Percentiles rank a stretch among this genome's conserved stretches.
These are phyloP conservation scores for Eubasilissa splendida DNA, from an alignment of 2,888 invertebrate genomes.

Conservation along the genomic window DNA sequence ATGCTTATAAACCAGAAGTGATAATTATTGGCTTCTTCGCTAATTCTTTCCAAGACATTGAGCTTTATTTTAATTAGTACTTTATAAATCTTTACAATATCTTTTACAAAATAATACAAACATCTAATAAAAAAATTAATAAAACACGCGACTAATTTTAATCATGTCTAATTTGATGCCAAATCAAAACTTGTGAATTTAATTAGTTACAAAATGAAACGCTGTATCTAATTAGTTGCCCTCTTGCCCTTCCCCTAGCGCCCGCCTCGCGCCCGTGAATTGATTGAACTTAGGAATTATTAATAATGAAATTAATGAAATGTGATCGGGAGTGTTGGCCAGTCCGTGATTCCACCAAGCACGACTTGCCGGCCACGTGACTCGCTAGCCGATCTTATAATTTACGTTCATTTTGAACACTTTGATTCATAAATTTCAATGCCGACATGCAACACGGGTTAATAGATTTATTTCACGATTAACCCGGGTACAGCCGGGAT, in stretches of 20 bases:
- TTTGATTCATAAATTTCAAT: constrained; percentile 54
- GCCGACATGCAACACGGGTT: constrained; percentile 54
- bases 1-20: too few relatives aligned
- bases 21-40: too few relatives aligned
- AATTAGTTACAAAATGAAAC: too few relatives aligned
- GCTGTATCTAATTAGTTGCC: not conserved
- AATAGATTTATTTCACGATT: constrained; percentile 55
- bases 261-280: constrained; percentile 27
- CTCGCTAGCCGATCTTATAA: constrained; percentile 43
- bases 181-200: too few relatives aligned
- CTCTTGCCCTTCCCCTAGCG: not conserved
- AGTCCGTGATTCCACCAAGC: constrained; percentile 47
- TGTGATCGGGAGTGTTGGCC: constrained; percentile 47
- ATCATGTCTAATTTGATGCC: too few relatives aligned
- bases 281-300: constrained; percentile 38
- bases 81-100: too few relatives aligned
- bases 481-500: constrained; percentile 9
- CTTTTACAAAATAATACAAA: too few relatives aligned
- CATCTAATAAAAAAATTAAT: too few relatives aligned
- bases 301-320: constrained; percentile 54
- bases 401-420: constrained; percentile 50
- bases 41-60: too few relatives aligned
- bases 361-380: constrained; percentile 55
- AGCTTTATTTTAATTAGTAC: too few relatives aligned
- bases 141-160: too few relatives aligned